A percentile compares a stretch with the other conserved stretches of the same genome.
Conservation (phyloP, 2,888 invertebrate genomes). For the Drosophila mercatorum region DNA sequence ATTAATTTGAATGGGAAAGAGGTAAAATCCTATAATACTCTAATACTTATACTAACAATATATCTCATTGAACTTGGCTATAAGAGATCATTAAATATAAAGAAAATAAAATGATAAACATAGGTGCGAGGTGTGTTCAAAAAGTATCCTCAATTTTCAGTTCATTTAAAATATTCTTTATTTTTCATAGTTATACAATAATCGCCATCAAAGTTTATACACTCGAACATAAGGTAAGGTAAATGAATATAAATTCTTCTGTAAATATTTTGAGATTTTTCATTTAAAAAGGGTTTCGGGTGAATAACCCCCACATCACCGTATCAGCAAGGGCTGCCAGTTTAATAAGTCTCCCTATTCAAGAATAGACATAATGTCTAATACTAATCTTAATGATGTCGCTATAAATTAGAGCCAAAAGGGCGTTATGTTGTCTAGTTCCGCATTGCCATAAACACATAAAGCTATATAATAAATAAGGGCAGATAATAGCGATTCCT, state of each 20-base stretch:
- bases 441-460: slow-evolving; percentile 36
- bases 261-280: not conserved
- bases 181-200: not conserved
- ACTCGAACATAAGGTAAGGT: not conserved
- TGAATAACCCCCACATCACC: not conserved
- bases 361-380: slow-evolving; percentile 5
- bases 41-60: too few species aligned
- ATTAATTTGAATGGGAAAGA: too few species aligned
- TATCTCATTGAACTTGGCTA: too few species aligned
- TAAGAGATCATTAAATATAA: too few species aligned
- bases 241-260: not conserved
- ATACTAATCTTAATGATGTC: slow-evolving; percentile 15
- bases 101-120: too few species aligned
- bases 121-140: too few species aligned
- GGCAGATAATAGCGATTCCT: slow-evolving; percentile 25
- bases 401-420: slow-evolving; percentile 37
- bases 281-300: not conserved
- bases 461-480: not conserved
- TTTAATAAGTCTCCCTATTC: not conserved
- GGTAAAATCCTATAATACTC: too few species aligned
- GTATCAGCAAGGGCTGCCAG: not conserved
- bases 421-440: not conserved
- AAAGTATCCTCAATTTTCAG: too few species aligned
- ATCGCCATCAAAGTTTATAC: not conserved
- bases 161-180: not conserved